These are phyloP conservation scores for Parasteatoda tepidariorum DNA, from an alignment of 1,140 invertebrate species.

Conservation along the genomic window DNA sequence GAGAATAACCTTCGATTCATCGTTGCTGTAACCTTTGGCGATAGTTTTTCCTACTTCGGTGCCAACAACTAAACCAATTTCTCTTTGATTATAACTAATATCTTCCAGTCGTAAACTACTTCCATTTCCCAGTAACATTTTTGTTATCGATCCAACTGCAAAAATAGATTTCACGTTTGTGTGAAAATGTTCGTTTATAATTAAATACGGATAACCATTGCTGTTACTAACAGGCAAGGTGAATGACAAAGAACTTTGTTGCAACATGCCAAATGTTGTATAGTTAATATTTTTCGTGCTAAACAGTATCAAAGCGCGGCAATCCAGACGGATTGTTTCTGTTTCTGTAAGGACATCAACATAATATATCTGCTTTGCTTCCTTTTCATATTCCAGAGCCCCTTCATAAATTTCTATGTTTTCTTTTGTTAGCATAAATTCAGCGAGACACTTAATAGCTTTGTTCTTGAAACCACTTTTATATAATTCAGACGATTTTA, in stretches of 20 bases:
- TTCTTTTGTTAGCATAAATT: not conserved
- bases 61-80: conserved; percentile 14
- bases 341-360: not conserved
- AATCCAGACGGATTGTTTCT: conserved; percentile 3
- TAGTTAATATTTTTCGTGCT: conserved; percentile 1
- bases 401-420: conserved; percentile 3
- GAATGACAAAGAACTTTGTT: conserved; percentile 15
- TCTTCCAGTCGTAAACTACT: conserved; percentile 6
- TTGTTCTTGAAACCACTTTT: not conserved
- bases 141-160: conserved; percentile 24
- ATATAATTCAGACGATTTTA: not conserved
- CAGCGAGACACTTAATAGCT: not conserved
- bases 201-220: conserved; percentile 36
- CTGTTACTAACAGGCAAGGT: not conserved
- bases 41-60: not conserved
- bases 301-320: not conserved
- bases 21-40: not conserved
- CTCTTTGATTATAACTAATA: conserved; percentile 14
- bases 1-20: not conserved
- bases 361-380: not conserved
- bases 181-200: conserved; percentile 30
- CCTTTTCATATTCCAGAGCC: not conserved
- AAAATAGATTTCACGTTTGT: conserved; percentile 27
- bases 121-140: not conserved
- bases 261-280: not conserved